Evolutionary conservation across 2,888 invertebrate species (phyloP).

Genomic region (Tanytarsus gracilentus): DNA sequence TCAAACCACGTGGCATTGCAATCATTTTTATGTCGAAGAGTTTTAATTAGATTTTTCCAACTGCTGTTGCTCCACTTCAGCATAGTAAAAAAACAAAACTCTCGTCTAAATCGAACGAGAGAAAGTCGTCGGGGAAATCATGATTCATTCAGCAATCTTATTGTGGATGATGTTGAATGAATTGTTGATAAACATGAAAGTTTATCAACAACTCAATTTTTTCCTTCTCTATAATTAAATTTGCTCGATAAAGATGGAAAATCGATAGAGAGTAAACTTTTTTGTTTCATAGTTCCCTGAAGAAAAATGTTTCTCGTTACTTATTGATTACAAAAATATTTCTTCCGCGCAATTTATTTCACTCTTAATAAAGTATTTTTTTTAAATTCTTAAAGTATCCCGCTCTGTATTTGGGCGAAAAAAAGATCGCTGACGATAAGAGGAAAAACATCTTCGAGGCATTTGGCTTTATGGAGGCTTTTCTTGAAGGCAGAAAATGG

Average conservation of each 20-base stretch:
- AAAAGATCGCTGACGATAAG: constrained; percentile 47
- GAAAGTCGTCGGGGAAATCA: no score
- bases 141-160: no score
- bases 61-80: background rate
- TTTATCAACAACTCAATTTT: no score
- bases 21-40: constrained; percentile 3
- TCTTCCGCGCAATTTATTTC: no score
- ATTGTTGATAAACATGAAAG: no score
- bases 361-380: no score
- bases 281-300: background rate
- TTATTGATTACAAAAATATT: background rate
- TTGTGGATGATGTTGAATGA: no score
- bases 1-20: background rate
- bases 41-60: background rate
- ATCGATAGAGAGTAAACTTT: background rate
- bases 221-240: no score
- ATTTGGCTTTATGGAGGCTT: constrained; percentile 42
- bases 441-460: constrained; percentile 50
- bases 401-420: constrained; percentile 50
- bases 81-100: background rate
- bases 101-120: no score
- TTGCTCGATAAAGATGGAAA: constrained; percentile 3
- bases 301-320: no score
- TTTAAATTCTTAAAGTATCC: constrained; percentile 48
- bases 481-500: constrained; percentile 38